Percentiles rank a stretch among this genome's conserved stretches.
Evolutionary conservation across 2,113 vertebrate species (phyloP).

Genomic region (Leiothrix lutea): DNA sequence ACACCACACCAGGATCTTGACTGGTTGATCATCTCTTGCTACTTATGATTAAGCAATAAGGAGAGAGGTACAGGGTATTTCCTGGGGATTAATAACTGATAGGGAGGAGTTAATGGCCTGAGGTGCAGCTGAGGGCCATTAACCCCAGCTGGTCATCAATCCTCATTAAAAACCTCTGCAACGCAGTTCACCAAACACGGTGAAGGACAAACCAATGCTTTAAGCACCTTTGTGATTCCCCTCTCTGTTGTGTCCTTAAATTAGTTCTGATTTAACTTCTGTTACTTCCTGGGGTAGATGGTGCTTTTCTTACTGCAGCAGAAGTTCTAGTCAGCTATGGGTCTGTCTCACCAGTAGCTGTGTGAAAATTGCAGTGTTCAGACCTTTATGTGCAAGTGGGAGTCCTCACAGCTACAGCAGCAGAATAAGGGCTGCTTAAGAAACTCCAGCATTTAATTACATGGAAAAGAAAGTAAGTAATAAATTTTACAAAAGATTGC

Average conservation of each 20-base stretch:
- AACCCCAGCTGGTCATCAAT: slow-evolving; percentile 57
- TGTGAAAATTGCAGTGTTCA: not conserved
- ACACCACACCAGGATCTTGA: not conserved
- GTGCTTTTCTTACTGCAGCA: not conserved
- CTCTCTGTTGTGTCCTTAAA: not conserved
- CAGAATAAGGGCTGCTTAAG: not conserved
- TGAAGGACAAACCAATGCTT: slow-evolving; percentile 27
- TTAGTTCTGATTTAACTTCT: not conserved
- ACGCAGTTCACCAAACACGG: not conserved
- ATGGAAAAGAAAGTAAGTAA: not conserved
- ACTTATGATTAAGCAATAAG: slow-evolving; percentile 33
- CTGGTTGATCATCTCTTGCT: slow-evolving; percentile 12
- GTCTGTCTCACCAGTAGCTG: not conserved
- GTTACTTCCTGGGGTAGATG: not conserved
- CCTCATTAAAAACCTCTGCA: slow-evolving; percentile 50
- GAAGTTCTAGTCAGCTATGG: not conserved
- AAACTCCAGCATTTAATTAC: not conserved
- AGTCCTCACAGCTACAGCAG: not conserved
- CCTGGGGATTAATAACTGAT: slow-evolving; percentile 47
- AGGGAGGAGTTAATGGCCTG: slow-evolving; percentile 57
- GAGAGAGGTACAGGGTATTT: slow-evolving; percentile 8
- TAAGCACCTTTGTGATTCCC: not conserved
- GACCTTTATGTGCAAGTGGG: not conserved
- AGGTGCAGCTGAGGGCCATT: slow-evolving; percentile 52
- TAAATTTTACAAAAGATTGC: fast-evolving